These are phyloP conservation scores for Vanessa cardui DNA, from an alignment of 2,888 invertebrate species.

Conservation along the genomic window DNA sequence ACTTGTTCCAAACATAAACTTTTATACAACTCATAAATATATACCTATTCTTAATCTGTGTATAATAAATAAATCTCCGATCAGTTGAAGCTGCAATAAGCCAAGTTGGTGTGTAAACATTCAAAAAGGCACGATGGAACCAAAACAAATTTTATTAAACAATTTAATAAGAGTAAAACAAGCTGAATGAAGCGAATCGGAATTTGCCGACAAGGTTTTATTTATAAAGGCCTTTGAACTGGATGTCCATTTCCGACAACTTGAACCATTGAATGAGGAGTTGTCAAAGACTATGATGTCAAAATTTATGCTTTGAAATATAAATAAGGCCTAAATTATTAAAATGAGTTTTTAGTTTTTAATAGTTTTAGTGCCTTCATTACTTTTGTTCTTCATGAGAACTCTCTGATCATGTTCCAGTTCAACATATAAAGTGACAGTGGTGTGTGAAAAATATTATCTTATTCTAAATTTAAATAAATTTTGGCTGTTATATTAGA, in stretches of 20 bases:
- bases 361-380: constrained; percentile 18
- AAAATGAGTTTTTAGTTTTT: constrained; percentile 18
- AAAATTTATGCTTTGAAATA: constrained; percentile 53
- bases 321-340: constrained; percentile 34
- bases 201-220: constrained; percentile 67
- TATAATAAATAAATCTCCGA: constrained; percentile 5
- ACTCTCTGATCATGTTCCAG: neutral
- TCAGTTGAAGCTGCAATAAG: constrained; percentile 28
- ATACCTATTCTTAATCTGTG: too few relatives aligned
- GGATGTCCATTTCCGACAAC: constrained; percentile 78
- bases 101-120: constrained; percentile 38
- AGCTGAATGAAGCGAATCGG: constrained; percentile 53
- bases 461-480: too few relatives aligned
- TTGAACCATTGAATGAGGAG: constrained; percentile 63
- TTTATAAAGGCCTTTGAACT: constrained; percentile 62
- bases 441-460: neutral
- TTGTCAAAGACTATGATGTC: constrained; percentile 73
- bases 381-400: neutral
- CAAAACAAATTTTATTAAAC: constrained; percentile 42
- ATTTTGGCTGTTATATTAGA: too few relatives aligned
- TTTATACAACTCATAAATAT: too few relatives aligned
- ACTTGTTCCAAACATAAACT: too few relatives aligned
- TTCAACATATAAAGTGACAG: neutral
- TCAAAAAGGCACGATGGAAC: constrained; percentile 38
- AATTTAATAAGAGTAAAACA: constrained; percentile 47